Evolutionary conservation across 2,113 vertebrate species (phyloP).

Genomic region (Elachura formosa): DNA sequence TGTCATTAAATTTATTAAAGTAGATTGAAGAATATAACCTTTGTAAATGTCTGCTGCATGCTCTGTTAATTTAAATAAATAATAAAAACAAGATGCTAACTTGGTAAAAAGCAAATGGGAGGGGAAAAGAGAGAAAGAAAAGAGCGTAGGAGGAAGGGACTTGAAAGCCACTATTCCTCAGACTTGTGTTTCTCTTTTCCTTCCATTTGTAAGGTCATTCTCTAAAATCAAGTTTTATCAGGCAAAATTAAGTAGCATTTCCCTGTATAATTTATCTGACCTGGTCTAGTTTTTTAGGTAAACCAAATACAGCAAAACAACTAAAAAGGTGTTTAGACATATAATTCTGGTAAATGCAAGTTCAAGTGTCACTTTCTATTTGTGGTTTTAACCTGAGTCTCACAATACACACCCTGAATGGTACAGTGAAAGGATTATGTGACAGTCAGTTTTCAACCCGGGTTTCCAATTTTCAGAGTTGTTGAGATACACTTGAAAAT

Average conservation of each 20-base stretch:
- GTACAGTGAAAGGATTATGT: neutral
- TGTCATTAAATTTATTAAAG: neutral
- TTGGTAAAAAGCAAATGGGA: neutral
- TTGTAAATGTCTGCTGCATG: neutral
- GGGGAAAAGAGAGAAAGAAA: neutral
- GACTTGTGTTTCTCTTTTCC: neutral
- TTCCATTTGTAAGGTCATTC: neutral
- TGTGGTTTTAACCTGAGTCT: neutral
- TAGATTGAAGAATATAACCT: neutral
- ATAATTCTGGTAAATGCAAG: neutral
- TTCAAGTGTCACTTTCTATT: neutral
- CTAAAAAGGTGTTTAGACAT: neutral
- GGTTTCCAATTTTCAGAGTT: neutral
- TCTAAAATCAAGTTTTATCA: neutral
- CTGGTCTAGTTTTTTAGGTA: neutral
- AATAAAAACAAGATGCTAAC: neutral
- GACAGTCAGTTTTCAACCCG: neutral
- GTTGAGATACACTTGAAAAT: neutral
- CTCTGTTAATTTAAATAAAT: neutral
- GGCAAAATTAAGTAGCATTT: neutral
- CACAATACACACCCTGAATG: fast-evolving
- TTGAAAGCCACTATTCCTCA: neutral
- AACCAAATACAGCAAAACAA: neutral
- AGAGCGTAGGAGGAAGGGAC: fast-evolving
- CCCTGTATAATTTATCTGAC: neutral